A percentile compares a stretch with the other conserved stretches of the same genome.
Evolutionary conservation across 2,888 invertebrate species (phyloP).

Genomic region (Arctia plantaginis): DNA sequence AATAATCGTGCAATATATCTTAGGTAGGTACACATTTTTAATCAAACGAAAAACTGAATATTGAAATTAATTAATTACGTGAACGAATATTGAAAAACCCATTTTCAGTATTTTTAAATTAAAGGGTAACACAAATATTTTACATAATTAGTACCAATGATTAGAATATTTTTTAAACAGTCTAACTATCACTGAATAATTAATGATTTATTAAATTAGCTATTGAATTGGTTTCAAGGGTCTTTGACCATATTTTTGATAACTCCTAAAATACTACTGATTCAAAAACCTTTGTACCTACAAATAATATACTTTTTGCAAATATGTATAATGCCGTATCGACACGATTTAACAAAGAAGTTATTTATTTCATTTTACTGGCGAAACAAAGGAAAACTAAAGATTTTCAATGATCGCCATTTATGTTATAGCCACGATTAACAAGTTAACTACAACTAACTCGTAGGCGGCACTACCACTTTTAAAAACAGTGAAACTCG

Average conservation of each 20-base stretch:
- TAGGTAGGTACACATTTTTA: neutral
- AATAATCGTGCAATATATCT: neutral
- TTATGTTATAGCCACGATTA: constrained; percentile 4
- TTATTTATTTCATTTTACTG: neutral
- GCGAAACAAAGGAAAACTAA: neutral
- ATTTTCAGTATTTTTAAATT: neutral
- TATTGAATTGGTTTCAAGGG: too few relatives aligned
- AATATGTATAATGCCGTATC: neutral
- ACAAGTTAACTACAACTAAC: constrained; percentile 9
- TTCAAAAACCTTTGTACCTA: neutral
- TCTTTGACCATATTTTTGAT: neutral
- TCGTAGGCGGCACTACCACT: constrained; percentile 27
- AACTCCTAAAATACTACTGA: neutral
- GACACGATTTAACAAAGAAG: neutral
- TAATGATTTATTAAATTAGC: neutral
- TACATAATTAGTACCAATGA: too few relatives aligned
- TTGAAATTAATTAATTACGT: neutral
- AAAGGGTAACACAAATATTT: too few relatives aligned
- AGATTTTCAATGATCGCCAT: neutral
- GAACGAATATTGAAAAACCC: neutral
- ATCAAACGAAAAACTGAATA: neutral
- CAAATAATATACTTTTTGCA: neutral
- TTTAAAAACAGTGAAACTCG: constrained; percentile 35
- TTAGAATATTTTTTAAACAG: too few relatives aligned
- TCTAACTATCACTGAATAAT: neutral